Base-by-base conservation (phyloP, 2,888 invertebrate genomes). In the Poecilus cupreus region DNA sequence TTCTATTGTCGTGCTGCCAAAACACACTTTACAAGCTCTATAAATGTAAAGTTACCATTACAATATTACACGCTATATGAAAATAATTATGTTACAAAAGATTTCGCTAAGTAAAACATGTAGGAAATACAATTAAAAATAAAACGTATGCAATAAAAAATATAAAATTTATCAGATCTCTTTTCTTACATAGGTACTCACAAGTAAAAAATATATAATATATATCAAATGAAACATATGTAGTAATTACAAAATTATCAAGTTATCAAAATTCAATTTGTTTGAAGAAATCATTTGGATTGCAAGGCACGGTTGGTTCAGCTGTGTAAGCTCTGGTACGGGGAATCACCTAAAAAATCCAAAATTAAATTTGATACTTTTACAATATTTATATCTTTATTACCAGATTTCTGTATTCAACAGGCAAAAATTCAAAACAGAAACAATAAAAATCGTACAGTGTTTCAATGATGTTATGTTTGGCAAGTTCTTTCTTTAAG, bases 381-480 rank as follows among this genome's bases (percentile, higher is more conserved):
- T 20, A 39, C 54, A 74, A 11, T 1, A 75, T 32, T 76, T 4
- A 26, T 2, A 22, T 43, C n/a, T 43, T 26, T 51, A 54, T 43
- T 68, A 79, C 79, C 70, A 49, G n/a, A 0, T 49, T 10, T n/a
- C 37, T 51, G 32, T 43, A 68, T 8, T 79, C 49, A 11, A 11
- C 11, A 1, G 79, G 79, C 20, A 79, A 32, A 51, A 51, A 79
- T n/a, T 70, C 20, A 10, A 49, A 32, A 37, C 64, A 43, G 16
- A 79, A 79, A 20, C 26, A 22, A 18, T n/a, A 79, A 51, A 79
- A 79, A 20, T 79, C 79, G 20, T 64, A 70, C 6, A 11, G 51
- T 4, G 79, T 68, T 32, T 24, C 16, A 20, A 79, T 20, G 1
- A 79, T 64, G 18, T n/a, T 20, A 20, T 24, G 3, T 13, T 18